Evolutionary conservation across 64 coral and sea anemone genomes (phyloP).

Genomic region (Orbicella faveolata): DNA sequence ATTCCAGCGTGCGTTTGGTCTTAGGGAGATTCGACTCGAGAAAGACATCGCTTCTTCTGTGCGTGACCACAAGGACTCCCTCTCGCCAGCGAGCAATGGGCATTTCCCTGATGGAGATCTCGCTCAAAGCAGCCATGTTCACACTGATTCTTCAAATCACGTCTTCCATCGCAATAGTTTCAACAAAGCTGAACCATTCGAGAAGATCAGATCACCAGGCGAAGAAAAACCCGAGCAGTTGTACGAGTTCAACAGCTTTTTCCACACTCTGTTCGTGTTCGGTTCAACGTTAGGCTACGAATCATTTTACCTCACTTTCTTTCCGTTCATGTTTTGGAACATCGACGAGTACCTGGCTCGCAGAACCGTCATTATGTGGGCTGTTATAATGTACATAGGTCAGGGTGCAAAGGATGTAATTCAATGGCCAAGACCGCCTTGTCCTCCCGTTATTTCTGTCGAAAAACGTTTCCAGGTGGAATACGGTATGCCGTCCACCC

Average conservation of each 20-base stretch:
- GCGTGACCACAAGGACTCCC: conserved; percentile 8
- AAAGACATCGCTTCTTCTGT: neutral
- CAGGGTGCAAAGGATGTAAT: conserved; percentile 86
- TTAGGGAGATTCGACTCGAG: conserved; percentile 40
- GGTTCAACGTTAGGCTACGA: conserved; percentile 87
- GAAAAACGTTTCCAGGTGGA: conserved; percentile 82
- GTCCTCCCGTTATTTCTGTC: conserved; percentile 78
- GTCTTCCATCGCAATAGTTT: conserved; percentile 62
- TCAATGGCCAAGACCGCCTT: conserved; percentile 79
- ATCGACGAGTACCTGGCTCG: conserved; percentile 82
- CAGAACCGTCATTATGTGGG: conserved; percentile 77
- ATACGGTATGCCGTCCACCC: conserved; percentile 90
- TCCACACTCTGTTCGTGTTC: conserved; percentile 74
- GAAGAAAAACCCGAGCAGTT: neutral
- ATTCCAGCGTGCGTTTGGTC: conserved; percentile 75
- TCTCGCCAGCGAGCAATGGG: neutral
- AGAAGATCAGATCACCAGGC: neutral
- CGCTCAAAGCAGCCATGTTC: neutral
- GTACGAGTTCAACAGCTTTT: conserved; percentile 76
- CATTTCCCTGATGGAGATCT: neutral
- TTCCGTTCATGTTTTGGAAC: conserved; percentile 94
- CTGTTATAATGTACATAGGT: conserved; percentile 84
- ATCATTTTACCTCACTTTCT: conserved; percentile 89
- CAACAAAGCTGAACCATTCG: conserved; percentile 9
- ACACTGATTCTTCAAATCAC: neutral